Evolutionary conservation across 2,113 vertebrate species (phyloP).

Genomic region (Hoplias malabaricus): DNA sequence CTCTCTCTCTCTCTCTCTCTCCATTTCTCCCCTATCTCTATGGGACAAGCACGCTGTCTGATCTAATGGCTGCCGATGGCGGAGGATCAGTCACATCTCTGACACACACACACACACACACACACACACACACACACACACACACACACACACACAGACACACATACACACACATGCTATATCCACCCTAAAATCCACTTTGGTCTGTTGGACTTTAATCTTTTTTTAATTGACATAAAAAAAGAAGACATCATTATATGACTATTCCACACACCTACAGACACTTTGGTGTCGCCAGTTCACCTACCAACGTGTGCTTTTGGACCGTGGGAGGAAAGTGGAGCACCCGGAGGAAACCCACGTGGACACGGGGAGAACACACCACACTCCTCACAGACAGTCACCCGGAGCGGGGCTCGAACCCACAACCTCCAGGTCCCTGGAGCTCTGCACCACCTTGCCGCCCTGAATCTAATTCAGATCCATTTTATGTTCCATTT

Average conservation of each 20-base stretch:
- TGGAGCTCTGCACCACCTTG: too few species aligned
- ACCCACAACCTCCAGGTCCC: too few species aligned
- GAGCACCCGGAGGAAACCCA: too few species aligned
- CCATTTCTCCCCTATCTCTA: not conserved
- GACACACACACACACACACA: slow-evolving; percentile 10
- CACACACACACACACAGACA: slow-evolving; percentile 10
- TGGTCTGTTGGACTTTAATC: slow-evolving; percentile 50
- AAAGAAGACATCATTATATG: slow-evolving; percentile 41
- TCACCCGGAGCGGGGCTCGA: too few species aligned
- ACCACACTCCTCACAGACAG: too few species aligned
- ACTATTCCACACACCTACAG: slow-evolving; percentile 27
- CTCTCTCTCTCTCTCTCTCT: too few species aligned
- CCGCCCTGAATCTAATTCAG: too few species aligned
- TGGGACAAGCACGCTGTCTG: not conserved
- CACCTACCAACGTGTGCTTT: too few species aligned
- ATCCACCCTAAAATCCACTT: slow-evolving; percentile 37
- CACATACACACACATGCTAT: too few species aligned
- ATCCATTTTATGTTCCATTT: too few species aligned
- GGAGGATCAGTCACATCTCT: not conserved
- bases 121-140: slow-evolving; percentile 8
- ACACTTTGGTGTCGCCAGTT: slow-evolving; percentile 30
- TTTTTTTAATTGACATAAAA: slow-evolving; percentile 26
- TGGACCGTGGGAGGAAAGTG: too few species aligned
- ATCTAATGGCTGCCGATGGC: not conserved
- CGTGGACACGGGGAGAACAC: too few species aligned